Percentiles rank a stretch among this genome's conserved stretches.
Conservation (phyloP, 2,888 invertebrate species). For the Allophyes oxyacanthae region DNA sequence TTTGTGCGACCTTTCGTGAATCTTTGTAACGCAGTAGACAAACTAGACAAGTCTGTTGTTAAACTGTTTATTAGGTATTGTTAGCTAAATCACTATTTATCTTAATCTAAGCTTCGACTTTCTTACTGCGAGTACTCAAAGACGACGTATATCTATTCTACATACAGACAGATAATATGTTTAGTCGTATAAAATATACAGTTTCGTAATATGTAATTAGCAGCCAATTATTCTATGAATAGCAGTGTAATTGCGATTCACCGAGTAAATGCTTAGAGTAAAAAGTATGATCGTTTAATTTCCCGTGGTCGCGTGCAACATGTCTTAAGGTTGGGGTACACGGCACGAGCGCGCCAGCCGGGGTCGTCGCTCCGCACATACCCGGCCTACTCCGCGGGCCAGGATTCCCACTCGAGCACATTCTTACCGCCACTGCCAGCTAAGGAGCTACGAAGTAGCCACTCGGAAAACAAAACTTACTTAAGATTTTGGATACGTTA, state of each 20-base stretch:
- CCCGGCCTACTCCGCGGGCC: slow-evolving; percentile 67
- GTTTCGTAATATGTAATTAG: slow-evolving; percentile 30
- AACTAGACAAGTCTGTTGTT: too few species aligned
- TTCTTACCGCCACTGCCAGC: slow-evolving; percentile 70
- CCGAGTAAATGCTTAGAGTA: slow-evolving; percentile 36
- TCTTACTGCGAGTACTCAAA: too few species aligned
- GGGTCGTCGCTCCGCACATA: slow-evolving; percentile 77
- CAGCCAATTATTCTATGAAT: slow-evolving; percentile 39
- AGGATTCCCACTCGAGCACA: slow-evolving; percentile 79
- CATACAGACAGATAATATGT: slow-evolving; percentile 1
- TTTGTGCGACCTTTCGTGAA: too few species aligned
- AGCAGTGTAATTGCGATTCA: slow-evolving; percentile 40
- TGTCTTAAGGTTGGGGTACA: slow-evolving; percentile 49
- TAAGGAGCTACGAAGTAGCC: slow-evolving; percentile 61
- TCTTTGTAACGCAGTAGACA: too few species aligned
- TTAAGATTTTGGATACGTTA: slow-evolving; percentile 30
- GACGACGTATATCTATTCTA: slow-evolving; percentile 2
- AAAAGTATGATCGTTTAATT: slow-evolving; percentile 48
- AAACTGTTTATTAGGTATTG: too few species aligned
- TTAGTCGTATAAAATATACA: slow-evolving; percentile 1
- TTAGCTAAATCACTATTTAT: too few species aligned
- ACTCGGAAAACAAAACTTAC: slow-evolving; percentile 13
- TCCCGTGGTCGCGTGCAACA: slow-evolving; percentile 30
- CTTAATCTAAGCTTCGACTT: too few species aligned
- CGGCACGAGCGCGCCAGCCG: slow-evolving; percentile 64